Percentiles rank a stretch among this genome's conserved stretches.
phyloP scores from a whole-genome alignment of 2,797 vertebrate genomes.

The Clarias platycephalus region DNA sequence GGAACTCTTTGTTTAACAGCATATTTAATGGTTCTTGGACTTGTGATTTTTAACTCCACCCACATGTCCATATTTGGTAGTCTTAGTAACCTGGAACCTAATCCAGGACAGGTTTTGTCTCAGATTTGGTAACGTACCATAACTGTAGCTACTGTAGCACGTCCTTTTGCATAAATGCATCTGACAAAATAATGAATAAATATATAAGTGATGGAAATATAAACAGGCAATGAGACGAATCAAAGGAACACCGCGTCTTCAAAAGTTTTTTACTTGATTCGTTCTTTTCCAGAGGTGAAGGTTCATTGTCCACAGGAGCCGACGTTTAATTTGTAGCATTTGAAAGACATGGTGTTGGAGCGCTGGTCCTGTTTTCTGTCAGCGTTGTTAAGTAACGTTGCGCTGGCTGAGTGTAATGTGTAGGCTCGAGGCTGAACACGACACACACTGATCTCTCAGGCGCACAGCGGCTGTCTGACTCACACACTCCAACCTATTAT shows the following conservation, averaged over 20 bases:
- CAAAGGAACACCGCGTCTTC: not conserved
- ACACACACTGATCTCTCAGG: conserved; percentile 46
- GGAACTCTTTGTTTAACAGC: not conserved
- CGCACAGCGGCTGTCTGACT: conserved; percentile 51
- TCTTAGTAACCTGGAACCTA: not conserved
- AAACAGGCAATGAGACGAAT: not conserved
- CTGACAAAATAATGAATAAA: not conserved
- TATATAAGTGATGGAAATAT: not conserved
- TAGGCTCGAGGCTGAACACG: conserved; percentile 42
- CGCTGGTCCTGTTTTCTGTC: conserved; percentile 23
- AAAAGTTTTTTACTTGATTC: not conserved
- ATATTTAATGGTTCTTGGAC: not conserved
- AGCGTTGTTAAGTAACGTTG: conserved; percentile 43
- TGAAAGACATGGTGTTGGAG: conserved; percentile 29
- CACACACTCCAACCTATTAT: conserved; percentile 51
- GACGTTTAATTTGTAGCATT: not conserved
- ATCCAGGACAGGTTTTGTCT: not conserved
- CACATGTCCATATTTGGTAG: not conserved
- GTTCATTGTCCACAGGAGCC: not conserved
- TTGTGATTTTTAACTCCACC: not conserved
- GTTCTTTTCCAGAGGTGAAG: not conserved
- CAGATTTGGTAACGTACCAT: not conserved
- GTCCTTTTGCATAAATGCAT: not conserved
- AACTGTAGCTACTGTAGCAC: not conserved
- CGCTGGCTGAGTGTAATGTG: conserved; percentile 43